These are phyloP conservation scores for Chamaea fasciata DNA, from an alignment of 2,113 vertebrate species.

Conservation along the genomic window DNA sequence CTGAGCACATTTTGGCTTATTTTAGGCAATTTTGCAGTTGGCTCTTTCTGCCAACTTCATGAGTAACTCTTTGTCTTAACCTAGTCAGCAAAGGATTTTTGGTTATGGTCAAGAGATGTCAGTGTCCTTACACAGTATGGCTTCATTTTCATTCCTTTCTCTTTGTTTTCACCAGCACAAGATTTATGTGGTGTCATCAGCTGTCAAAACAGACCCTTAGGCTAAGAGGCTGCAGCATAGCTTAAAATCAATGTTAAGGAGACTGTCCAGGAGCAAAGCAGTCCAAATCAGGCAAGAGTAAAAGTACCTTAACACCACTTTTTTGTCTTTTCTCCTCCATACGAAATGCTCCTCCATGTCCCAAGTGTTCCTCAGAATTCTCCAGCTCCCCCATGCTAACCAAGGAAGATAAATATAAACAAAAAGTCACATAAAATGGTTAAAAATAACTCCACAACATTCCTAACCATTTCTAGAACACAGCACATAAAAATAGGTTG, in stretches of 20 bases:
- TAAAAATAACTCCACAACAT: conserved; percentile 50
- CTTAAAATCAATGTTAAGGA: not conserved
- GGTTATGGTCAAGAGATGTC: not conserved
- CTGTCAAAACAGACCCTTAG: not conserved
- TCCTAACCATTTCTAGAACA: conserved; percentile 36
- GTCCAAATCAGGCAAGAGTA: not conserved
- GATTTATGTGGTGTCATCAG: not conserved
- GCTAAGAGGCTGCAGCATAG: not conserved
- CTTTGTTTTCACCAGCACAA: not conserved
- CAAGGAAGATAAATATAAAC: conserved; percentile 13
- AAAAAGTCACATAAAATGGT: conserved; percentile 37
- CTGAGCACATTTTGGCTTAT: not conserved
- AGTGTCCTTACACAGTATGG: not conserved
- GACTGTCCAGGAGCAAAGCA: not conserved
- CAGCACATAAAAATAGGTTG: not conserved
- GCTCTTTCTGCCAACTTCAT: not conserved
- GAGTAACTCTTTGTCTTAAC: not conserved
- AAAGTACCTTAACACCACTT: not conserved
- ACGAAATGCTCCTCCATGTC: not conserved
- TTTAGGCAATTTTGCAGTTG: not conserved
- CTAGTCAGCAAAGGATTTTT: not conserved
- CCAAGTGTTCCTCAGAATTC: not conserved
- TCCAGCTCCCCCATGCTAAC: not conserved
- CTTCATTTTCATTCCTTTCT: not conserved
- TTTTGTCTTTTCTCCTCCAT: not conserved